phyloP scores from a whole-genome alignment of 2,888 invertebrate genomes.

The Phorcus lineatus region DNA sequence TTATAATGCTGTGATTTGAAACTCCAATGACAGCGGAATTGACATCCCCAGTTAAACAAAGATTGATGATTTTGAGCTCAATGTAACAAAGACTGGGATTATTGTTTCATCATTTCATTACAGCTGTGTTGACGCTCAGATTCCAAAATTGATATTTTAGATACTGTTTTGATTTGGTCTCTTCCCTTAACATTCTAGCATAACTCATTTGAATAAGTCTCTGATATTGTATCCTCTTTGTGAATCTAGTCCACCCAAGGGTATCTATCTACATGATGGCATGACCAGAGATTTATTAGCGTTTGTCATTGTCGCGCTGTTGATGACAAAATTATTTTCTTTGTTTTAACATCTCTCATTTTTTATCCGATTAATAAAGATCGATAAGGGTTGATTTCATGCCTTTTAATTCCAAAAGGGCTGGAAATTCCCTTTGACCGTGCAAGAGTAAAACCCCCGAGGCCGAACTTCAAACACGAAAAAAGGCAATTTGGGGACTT shows the following conservation, averaged over 20 bases:
- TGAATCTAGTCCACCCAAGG: too few relatives aligned
- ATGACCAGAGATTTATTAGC: too few relatives aligned
- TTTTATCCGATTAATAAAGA: slow-evolving; percentile 21
- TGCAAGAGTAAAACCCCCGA: neutral
- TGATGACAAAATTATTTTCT: neutral
- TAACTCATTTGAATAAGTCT: too few relatives aligned
- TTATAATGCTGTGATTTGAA: slow-evolving; percentile 3
- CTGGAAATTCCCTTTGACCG: slow-evolving; percentile 8
- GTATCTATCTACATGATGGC: too few relatives aligned
- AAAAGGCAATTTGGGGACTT: slow-evolving; percentile 5
- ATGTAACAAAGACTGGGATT: too few relatives aligned
- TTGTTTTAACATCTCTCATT: slow-evolving; percentile 10
- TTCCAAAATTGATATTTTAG: too few relatives aligned
- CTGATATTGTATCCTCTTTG: too few relatives aligned
- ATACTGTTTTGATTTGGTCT: too few relatives aligned
- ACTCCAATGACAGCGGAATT: slow-evolving; percentile 14
- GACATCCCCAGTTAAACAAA: slow-evolving; percentile 3
- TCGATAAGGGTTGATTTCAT: slow-evolving; percentile 9
- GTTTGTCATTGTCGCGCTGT: too few relatives aligned
- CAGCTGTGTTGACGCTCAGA: too few relatives aligned
- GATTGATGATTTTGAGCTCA: neutral
- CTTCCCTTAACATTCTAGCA: too few relatives aligned
- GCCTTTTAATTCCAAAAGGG: slow-evolving; percentile 21
- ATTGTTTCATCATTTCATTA: too few relatives aligned
- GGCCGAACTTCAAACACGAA: slow-evolving; percentile 21